phyloP scores from a whole-genome alignment of 2,113 vertebrate species.

The Okapia johnstoni region DNA sequence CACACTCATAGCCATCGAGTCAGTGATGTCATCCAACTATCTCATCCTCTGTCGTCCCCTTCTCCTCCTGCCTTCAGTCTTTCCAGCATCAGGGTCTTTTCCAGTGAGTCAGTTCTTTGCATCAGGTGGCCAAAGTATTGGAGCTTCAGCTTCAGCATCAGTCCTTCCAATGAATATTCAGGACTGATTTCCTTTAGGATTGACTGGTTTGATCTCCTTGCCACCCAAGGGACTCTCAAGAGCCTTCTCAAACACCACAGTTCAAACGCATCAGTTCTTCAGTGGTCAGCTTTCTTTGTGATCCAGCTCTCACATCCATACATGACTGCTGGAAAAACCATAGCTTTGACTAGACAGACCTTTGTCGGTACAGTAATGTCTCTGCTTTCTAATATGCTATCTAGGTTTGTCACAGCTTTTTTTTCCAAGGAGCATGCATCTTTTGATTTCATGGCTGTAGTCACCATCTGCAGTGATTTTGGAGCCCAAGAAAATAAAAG shows the following conservation, averaged over 20 bases:
- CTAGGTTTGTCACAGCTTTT: background rate
- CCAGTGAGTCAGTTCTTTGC: background rate
- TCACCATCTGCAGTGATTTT: background rate
- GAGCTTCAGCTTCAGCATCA: background rate
- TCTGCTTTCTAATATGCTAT: background rate
- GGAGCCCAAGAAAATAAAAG: background rate
- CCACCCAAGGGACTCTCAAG: background rate
- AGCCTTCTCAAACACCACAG: background rate
- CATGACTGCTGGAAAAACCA: background rate
- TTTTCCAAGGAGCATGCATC: background rate
- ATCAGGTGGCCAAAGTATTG: background rate
- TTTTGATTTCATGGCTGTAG: background rate
- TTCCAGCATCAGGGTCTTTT: background rate
- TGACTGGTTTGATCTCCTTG: background rate
- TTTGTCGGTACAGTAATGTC: background rate
- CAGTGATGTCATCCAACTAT: background rate
- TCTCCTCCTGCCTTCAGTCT: background rate
- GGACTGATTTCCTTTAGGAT: background rate
- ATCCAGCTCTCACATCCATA: background rate
- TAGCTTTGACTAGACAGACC: background rate
- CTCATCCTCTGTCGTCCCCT: background rate
- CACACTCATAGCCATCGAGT: background rate
- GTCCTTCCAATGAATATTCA: background rate
- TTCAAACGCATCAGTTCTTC: background rate
- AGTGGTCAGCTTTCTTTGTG: background rate